A percentile compares a stretch with the other conserved stretches of the same genome.
phyloP scores from a whole-genome alignment of 1,140 invertebrate species.

The Magallana ariakensis region DNA sequence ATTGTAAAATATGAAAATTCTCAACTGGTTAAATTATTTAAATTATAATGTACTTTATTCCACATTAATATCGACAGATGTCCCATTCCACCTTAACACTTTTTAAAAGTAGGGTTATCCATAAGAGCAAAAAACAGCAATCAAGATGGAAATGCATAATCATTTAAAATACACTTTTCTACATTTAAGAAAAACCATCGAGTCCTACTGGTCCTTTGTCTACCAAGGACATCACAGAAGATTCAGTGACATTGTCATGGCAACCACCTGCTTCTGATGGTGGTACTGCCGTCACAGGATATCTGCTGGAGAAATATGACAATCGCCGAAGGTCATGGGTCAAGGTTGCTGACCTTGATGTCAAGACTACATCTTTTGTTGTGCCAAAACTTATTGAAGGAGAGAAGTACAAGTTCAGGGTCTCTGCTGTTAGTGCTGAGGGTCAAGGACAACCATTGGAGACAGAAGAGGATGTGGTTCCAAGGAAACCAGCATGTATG shows the following conservation, averaged over 20 bases:
- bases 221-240: constrained; percentile 94
- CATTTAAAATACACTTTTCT: no score
- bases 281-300: constrained; percentile 95
- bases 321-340: constrained; percentile 84
- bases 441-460: constrained; percentile 92
- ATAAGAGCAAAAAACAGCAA: no score
- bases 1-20: no score
- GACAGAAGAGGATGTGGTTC: constrained; percentile 81
- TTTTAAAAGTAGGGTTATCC: no score
- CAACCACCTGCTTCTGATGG: constrained; percentile 98
- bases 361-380: constrained; percentile 83
- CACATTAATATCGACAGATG: no score
- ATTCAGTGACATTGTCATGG: constrained; percentile 95
- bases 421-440: constrained; percentile 95
- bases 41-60: no score
- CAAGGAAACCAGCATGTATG: constrained; percentile 67
- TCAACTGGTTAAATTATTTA: no score
- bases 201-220: constrained; percentile 85
- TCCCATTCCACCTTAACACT: no score
- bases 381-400: constrained; percentile 95
- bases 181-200: constrained; percentile 79
- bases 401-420: constrained; percentile 97
- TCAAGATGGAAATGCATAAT: no score
- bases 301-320: constrained; percentile 93
- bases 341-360: constrained; percentile 84